Base-by-base conservation (phyloP, 2,888 invertebrate genomes). In the Orthosia gracilis region DNA sequence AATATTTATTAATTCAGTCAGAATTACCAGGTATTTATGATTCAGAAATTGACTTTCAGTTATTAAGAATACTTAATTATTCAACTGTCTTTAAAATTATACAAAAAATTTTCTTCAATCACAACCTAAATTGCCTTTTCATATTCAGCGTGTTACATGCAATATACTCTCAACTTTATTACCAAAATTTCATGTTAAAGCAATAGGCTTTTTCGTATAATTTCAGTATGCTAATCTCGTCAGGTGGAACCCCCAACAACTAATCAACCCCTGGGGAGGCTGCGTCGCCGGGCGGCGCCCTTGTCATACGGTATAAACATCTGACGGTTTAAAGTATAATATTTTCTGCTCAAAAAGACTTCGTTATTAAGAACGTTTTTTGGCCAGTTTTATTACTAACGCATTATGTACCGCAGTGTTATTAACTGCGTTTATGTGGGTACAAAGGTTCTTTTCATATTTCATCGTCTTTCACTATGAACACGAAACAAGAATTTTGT, bases 141-240 rank as follows among this genome's bases (percentile, higher is more conserved):
- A 73, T 78, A 69, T 49, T 69, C 57, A 69, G 40, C 63, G 55
- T 74, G 40, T 68, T 68, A 67, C 59, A 69, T 77, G 73, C 64
- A 71, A 82, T 80, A 80, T 73, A 76, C 73, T 75, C 73, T 65
- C 76, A 80, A 82, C 76, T 80, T 80, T 82, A 84, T 80, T 77
- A 71, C 78, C 54, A 63, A 82, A 82, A 85, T 87, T 83, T 83
- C 74, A 83, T 82, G 81, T 85, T 83, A 85, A 88, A 82, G 87
- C 84, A 84, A 82, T 84, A 82, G 85, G 82, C 82, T 81, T 89
- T 87, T 89, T 87, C 80, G 88, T 89, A 89, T 89, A 92, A 93
- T 92, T 93, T 93, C 90, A 91, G 91, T 93, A 93, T 92, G 91
- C 90, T 91, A 93, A 93, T 93, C 90, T 89, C 85, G 87, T 88